phyloP scores from a whole-genome alignment of 2,113 vertebrate genomes.

The Coreoperca whiteheadi region DNA sequence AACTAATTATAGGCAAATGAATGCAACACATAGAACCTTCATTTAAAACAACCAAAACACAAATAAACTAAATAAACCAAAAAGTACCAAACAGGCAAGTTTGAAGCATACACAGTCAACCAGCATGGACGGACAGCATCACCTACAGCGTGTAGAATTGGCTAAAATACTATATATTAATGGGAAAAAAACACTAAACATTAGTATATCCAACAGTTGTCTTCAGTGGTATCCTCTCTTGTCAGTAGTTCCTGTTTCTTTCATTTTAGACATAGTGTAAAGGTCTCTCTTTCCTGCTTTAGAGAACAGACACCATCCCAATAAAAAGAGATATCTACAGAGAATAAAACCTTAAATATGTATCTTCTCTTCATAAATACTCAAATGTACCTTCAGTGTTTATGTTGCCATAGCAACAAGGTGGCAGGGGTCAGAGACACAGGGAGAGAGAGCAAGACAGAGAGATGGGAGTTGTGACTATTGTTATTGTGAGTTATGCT shows the following conservation, averaged over 20 bases:
- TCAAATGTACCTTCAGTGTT: constrained; percentile 89
- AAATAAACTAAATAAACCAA: constrained; percentile 62
- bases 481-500: constrained; percentile 20
- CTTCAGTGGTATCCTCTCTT: constrained; percentile 64
- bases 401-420: constrained; percentile 45
- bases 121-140: constrained; percentile 71
- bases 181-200: constrained; percentile 24
- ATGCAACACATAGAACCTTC: constrained; percentile 72
- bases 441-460: neutral
- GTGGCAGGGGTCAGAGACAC: constrained; percentile 1
- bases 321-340: constrained; percentile 55
- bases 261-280: constrained; percentile 17
- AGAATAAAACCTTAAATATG: constrained; percentile 74
- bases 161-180: constrained; percentile 69
- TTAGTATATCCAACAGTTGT: constrained; percentile 61
- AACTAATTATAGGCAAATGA: constrained; percentile 52
- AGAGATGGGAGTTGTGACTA: neutral
- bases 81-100: constrained; percentile 70
- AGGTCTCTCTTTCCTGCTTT: constrained; percentile 13
- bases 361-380: constrained; percentile 92
- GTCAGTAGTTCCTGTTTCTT: constrained; percentile 72
- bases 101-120: constrained; percentile 70
- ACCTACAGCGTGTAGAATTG: constrained; percentile 61
- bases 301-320: constrained; percentile 22
- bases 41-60: constrained; percentile 67